phyloP scores from a whole-genome alignment of 2,113 vertebrate genomes.

The Erpornis zantholeuca region DNA sequence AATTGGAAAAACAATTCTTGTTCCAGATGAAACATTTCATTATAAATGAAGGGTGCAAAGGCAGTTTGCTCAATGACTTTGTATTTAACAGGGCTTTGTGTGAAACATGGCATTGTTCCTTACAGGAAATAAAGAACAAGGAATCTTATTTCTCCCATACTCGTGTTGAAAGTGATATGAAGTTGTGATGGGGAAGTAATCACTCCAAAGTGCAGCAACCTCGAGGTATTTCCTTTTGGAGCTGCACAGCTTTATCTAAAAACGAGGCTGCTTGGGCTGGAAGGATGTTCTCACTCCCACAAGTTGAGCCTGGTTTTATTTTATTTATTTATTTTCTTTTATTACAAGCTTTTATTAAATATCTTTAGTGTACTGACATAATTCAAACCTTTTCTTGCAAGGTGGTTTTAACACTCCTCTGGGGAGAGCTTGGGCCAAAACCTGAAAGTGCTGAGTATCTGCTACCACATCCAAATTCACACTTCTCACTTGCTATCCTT shows the following conservation, averaged over 20 bases:
- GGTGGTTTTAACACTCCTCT: neutral
- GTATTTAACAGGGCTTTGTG: slow-evolving; percentile 38
- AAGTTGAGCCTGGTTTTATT: neutral
- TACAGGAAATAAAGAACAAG: slow-evolving; percentile 62
- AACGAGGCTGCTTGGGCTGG: neutral
- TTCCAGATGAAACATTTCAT: slow-evolving; percentile 51
- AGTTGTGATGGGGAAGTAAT: slow-evolving; percentile 54
- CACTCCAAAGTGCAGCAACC: neutral
- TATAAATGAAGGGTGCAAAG: neutral
- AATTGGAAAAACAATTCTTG: slow-evolving; percentile 3
- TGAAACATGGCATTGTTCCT: slow-evolving; percentile 63
- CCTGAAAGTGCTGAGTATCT: neutral
- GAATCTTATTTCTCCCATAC: slow-evolving; percentile 31
- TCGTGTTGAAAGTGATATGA: slow-evolving; percentile 5
- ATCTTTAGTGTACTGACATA: neutral
- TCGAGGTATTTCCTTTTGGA: slow-evolving; percentile 57
- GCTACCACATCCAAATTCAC: neutral
- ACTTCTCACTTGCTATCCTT: neutral
- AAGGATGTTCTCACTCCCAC: neutral
- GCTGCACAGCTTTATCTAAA: neutral
- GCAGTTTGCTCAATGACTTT: neutral
- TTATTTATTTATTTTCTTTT: neutral
- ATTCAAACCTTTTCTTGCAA: neutral
- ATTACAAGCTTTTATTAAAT: slow-evolving; percentile 22
- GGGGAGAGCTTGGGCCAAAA: neutral